These are phyloP conservation scores for Tetranychus truncatus DNA, from an alignment of 2,888 invertebrate species.

Conservation along the genomic window DNA sequence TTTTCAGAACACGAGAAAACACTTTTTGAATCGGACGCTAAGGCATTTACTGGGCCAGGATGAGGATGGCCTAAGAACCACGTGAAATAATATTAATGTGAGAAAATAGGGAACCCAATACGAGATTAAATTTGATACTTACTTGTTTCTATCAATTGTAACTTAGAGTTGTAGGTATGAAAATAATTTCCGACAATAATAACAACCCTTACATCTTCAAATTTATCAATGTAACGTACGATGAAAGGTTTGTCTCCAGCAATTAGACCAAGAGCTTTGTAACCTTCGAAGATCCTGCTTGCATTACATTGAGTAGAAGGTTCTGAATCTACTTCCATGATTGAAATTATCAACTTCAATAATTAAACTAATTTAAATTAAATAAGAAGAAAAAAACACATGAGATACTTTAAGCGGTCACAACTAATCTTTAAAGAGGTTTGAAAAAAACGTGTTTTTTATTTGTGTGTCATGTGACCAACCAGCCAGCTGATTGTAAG, in stretches of 20 bases:
- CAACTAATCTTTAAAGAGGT: too few species aligned
- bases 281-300: constrained; percentile 13
- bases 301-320: neutral
- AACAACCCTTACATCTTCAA: constrained; percentile 18
- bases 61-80: constrained; percentile 35
- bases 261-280: constrained; percentile 17
- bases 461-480: neutral
- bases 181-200: constrained; percentile 19
- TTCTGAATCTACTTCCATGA: neutral
- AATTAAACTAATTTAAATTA: neutral
- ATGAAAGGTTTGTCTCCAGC: constrained; percentile 17
- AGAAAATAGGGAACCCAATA: too few species aligned
- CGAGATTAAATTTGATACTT: neutral
- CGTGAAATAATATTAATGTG: neutral
- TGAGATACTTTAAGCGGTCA: neutral
- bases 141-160: constrained; percentile 21
- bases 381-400: neutral
- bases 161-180: constrained; percentile 20
- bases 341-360: neutral
- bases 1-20: constrained; percentile 60
- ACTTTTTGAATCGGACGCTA: constrained; percentile 54
- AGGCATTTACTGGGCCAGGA: constrained; percentile 55
- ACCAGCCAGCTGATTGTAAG: neutral
- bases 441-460: neutral
- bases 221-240: constrained; percentile 21